Evolutionary conservation across 1,140 invertebrate genomes (phyloP).

Genomic region (Pachypeltis micranthus): DNA sequence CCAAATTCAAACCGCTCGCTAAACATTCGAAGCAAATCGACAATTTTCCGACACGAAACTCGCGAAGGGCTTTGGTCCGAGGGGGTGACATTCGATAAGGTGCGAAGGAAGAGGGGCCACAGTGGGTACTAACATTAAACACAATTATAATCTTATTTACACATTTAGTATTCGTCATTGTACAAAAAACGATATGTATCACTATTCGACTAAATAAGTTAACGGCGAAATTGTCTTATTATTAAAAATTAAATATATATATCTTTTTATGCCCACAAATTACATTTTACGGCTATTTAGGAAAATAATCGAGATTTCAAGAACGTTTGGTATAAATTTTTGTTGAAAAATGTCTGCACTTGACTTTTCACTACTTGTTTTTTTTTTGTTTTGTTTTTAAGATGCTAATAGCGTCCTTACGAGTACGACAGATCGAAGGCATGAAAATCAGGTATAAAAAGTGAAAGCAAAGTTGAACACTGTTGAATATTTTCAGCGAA

Average conservation of each 20-base stretch:
- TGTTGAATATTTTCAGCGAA: background rate
- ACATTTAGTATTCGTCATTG: slow-evolving; percentile 6
- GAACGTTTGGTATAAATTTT: background rate
- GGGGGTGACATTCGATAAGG: background rate
- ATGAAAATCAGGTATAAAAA: too few species aligned
- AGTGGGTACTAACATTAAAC: background rate
- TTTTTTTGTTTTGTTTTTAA: background rate
- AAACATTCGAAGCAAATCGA: background rate
- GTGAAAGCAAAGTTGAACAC: too few species aligned
- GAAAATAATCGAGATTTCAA: background rate
- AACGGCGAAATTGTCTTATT: background rate
- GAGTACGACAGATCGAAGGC: too few species aligned
- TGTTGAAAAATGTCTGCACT: background rate
- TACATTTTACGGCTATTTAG: background rate
- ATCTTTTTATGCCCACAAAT: background rate
- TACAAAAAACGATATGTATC: slow-evolving; percentile 5
- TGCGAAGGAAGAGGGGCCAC: background rate
- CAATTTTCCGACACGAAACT: background rate
- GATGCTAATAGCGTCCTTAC: too few species aligned
- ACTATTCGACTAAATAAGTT: background rate
- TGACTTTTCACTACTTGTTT: background rate
- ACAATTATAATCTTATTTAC: background rate
- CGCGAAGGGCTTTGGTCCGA: background rate
- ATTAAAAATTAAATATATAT: too few species aligned
- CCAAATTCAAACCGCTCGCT: background rate